Evolutionary conservation across 1,140 invertebrate species (phyloP), one percentile per base, ranked within the genome.

Genomic region (Drosophila kikkawai): DNA sequence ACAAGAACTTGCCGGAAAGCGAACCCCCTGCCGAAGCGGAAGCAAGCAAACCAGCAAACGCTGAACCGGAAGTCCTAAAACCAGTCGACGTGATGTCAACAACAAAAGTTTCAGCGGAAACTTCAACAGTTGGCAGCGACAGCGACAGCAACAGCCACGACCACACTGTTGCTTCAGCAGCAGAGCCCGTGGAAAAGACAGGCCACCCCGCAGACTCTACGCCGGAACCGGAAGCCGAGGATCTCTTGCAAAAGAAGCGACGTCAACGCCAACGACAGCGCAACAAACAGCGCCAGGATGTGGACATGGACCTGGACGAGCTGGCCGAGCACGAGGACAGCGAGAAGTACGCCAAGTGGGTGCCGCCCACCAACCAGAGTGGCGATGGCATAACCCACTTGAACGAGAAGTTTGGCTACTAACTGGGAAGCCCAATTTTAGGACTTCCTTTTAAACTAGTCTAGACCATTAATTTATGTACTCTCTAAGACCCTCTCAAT

Each of bases 321-420:
- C 70, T 93, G 61, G 93, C 93, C 55, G 93, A 95, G 82, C 94
- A 95, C 79, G 91, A 94, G 11, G 91, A 93, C 15, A 92, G 91
- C 22, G 95, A 96, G 70, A 94, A 96, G 83, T 96, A 96, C 92
- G 95, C 95, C 11, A 95, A 94, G 75, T 97, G 97, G 97, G 85
- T 96, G n/a, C 97, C 97, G 8, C 97, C 97, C 8, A 63, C 92
- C 66, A 94, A 95, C 91, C 97, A 98, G 93, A 94, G 93, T 60
- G 97, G 97, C 5, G 97, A 97, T 94, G 97, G 97, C 13, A 94
- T 95, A 82, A 97, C 97, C 26, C 95, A 93, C 84, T 93, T 98
- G 22, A 97, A 98, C 93, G 96, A 96, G 26, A 97, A 97, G 94
- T 96, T 95, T 90, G 97, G 97, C 26, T 97, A 97, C 92, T 97